Evolutionary conservation across 2,113 vertebrate genomes (phyloP).

Genomic region (Silurus meridionalis): DNA sequence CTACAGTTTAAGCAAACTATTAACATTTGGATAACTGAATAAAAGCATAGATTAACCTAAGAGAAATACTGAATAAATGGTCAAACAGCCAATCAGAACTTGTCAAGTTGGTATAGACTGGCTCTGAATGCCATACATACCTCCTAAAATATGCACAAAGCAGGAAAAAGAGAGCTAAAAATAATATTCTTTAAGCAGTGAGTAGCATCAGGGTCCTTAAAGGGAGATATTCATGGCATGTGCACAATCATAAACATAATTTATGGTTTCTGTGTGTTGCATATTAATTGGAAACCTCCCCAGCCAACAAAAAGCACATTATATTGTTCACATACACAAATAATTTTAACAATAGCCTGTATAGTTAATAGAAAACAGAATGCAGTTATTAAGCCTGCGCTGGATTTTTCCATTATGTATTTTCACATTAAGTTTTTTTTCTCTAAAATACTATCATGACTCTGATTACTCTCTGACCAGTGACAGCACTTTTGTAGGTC

Average conservation of each 20-base stretch:
- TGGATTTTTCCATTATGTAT: not conserved
- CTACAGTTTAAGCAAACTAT: not conserved
- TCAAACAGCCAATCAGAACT: not conserved
- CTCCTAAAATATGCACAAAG: not conserved
- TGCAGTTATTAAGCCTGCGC: not conserved
- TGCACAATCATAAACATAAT: not conserved
- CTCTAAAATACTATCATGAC: not conserved
- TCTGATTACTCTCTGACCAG: not conserved
- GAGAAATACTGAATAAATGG: not conserved
- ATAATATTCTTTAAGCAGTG: not conserved
- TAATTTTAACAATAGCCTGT: not conserved
- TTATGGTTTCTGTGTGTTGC: not conserved
- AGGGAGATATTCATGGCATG: not conserved
- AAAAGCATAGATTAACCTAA: no score
- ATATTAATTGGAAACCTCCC: not conserved
- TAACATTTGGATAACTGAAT: no score
- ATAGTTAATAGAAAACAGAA: not conserved
- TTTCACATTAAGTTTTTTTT: not conserved
- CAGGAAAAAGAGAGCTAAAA: conserved; percentile 1
- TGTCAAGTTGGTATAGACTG: not conserved
- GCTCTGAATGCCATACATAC: not conserved
- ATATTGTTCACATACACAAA: no score
- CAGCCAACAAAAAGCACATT: no score
- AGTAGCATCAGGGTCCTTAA: not conserved
- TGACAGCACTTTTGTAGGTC: not conserved